Evolutionary conservation across 2,888 invertebrate species (phyloP).

Genomic region (Limnephilus lunatus): DNA sequence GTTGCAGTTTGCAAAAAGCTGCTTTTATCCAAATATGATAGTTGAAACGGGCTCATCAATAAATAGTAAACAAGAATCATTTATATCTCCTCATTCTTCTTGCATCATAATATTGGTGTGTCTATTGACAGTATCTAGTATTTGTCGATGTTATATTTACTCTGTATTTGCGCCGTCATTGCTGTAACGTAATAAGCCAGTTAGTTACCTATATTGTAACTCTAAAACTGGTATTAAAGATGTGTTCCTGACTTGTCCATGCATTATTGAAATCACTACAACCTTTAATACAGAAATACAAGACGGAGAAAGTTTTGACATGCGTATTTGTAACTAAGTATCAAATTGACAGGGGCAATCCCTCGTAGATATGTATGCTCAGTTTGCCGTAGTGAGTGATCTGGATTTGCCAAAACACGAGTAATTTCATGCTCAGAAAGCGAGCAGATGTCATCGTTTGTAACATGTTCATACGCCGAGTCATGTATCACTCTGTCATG

Average conservation of each 20-base stretch:
- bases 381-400: neutral
- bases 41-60: neutral
- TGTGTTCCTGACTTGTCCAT: neutral
- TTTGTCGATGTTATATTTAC: neutral
- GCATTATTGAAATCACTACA: neutral
- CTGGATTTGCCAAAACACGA: slow-evolving; percentile 50
- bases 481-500: slow-evolving; percentile 56
- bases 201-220: neutral
- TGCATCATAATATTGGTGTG: neutral
- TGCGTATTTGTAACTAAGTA: slow-evolving; percentile 23
- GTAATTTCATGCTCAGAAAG: slow-evolving; percentile 49
- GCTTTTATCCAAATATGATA: neutral
- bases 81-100: neutral
- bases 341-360: slow-evolving; percentile 36
- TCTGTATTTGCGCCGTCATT: neutral
- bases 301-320: slow-evolving; percentile 8
- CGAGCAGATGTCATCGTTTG: slow-evolving; percentile 52
- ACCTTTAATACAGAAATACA: neutral
- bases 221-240: neutral
- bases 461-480: slow-evolving; percentile 52
- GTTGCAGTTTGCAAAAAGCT: neutral
- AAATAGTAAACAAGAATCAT: neutral
- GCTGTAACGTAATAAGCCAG: neutral
- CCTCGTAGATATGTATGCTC: slow-evolving; percentile 15
- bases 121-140: neutral